phyloP scores from a whole-genome alignment of 1,140 invertebrate species.

The Drosophila ironensis region DNA sequence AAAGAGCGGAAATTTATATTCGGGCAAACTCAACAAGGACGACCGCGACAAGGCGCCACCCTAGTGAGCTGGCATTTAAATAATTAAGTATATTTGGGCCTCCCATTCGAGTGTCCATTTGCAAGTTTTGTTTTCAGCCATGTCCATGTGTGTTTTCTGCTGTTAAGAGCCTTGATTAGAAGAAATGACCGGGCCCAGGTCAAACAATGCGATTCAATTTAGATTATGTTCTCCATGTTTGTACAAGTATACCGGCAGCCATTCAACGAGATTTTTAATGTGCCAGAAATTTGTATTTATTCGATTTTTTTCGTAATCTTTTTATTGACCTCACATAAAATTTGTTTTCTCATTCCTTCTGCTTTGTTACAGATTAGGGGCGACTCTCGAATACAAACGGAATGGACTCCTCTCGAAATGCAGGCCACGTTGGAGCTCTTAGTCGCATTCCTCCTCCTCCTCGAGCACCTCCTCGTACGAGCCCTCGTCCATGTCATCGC shows the following conservation, averaged over 20 bases:
- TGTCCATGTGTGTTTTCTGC: not conserved
- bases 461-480: slow-evolving; percentile 13
- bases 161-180: not conserved
- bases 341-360: not conserved
- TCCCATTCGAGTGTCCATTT: slow-evolving; percentile 47
- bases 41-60: slow-evolving; percentile 23
- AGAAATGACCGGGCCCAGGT: not conserved
- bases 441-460: slow-evolving; percentile 10
- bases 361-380: not conserved
- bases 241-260: too few species aligned
- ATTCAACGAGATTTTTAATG: too few species aligned
- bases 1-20: slow-evolving; percentile 76
- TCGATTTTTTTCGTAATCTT: not conserved
- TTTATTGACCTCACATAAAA: not conserved
- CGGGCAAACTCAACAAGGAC: slow-evolving; percentile 31
- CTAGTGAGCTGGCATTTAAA: slow-evolving; percentile 52
- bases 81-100: slow-evolving; percentile 70
- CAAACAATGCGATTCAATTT: not conserved
- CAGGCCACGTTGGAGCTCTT: not conserved
- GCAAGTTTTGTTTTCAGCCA: not conserved
- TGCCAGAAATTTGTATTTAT: too few species aligned
- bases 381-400: not conserved
- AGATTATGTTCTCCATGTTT: not conserved
- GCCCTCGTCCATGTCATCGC: slow-evolving; percentile 20
- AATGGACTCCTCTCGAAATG: not conserved